Conservation (phyloP, 2,113 vertebrate genomes). For the Leptocoma aspasia region DNA sequence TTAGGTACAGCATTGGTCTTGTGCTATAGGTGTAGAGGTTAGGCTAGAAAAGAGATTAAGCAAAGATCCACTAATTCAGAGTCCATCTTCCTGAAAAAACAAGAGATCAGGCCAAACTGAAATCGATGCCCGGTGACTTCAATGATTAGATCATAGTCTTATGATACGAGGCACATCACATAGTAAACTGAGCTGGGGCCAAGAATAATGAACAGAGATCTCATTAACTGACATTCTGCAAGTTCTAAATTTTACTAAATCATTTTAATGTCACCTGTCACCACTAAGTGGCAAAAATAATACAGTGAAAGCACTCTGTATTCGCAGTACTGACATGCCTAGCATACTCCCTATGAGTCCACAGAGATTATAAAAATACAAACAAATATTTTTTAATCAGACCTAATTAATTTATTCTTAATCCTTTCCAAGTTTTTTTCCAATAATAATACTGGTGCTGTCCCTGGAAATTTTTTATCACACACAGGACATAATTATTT, state of each 20-base stretch:
- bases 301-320: constrained; percentile 31
- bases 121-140: not conserved
- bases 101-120: not conserved
- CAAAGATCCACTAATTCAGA: not conserved
- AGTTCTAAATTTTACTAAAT: constrained; percentile 43
- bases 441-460: not conserved
- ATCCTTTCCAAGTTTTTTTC: not conserved
- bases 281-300: constrained; percentile 44
- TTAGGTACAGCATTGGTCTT: not conserved
- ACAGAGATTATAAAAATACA: constrained; percentile 27
- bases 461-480: constrained; percentile 14
- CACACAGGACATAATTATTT: not conserved
- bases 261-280: constrained; percentile 37
- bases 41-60: not conserved
- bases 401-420: not conserved
- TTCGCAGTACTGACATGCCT: constrained; percentile 21
- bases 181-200: not conserved
- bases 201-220: constrained; percentile 37
- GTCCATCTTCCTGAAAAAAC: not conserved
- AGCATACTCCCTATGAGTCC: not conserved
- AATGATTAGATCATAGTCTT: constrained; percentile 34
- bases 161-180: not conserved
- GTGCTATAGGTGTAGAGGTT: not conserved
- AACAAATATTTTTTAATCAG: constrained; percentile 36
- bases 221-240: constrained; percentile 36